Conservation (phyloP, 2,113 vertebrate species). For the Typhlomys cinereus region DNA sequence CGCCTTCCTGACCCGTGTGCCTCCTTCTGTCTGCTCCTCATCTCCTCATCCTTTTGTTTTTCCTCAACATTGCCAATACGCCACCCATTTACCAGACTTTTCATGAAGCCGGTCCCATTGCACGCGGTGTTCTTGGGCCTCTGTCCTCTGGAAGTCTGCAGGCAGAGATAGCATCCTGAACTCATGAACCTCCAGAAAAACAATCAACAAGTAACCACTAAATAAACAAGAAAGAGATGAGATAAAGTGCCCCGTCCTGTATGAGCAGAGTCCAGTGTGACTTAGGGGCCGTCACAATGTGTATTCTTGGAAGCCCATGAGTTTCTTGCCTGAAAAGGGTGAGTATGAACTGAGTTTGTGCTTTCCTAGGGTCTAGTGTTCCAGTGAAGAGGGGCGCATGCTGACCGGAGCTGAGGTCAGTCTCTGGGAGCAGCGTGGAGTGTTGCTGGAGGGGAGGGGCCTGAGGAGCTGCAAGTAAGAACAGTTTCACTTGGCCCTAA, state of each 20-base stretch:
- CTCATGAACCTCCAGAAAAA: conserved; percentile 17
- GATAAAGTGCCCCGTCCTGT: conserved; percentile 47
- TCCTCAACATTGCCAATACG: neutral
- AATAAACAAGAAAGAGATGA: conserved; percentile 57
- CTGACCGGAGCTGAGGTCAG: neutral
- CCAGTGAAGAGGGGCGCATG: neutral
- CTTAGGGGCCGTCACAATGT: neutral
- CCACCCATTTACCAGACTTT: neutral
- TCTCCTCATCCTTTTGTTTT: neutral
- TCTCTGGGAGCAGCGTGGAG: neutral
- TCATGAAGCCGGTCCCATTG: neutral
- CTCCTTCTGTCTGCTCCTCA: neutral
- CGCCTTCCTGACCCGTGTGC: neutral
- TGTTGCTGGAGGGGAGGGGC: neutral
- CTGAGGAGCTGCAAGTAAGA: neutral
- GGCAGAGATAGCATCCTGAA: conserved; percentile 37
- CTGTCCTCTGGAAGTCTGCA: conserved; percentile 44
- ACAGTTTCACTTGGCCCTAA: neutral
- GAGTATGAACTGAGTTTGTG: neutral
- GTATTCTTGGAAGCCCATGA: conserved; percentile 34
- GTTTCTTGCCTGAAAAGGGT: conserved; percentile 42
- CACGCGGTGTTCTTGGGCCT: neutral
- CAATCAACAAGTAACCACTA: conserved; percentile 14
- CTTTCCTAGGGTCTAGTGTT: neutral
- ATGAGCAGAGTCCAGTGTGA: neutral